Evolutionary conservation across 2,888 invertebrate species (phyloP), one percentile per base, ranked within the genome.

Genomic region (Ichneumoninae sp.): DNA sequence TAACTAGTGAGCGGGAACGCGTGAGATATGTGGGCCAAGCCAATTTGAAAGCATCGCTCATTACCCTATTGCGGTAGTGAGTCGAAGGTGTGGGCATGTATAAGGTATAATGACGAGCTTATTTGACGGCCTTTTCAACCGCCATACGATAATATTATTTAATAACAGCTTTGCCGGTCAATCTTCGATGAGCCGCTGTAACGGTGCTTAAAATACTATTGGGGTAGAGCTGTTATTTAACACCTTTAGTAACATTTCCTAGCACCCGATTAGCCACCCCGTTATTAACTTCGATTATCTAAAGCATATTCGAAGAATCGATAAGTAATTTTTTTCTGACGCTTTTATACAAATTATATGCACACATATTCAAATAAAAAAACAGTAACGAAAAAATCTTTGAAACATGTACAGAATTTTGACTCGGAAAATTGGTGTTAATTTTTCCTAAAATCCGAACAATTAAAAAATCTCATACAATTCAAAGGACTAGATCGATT

Each of bases 11-110:
- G 19, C 30, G 54, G 0, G 30, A 63, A 33, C 10, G 19, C 33
- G 65, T 19, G 75, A 8, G 50, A 65, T 75, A 75, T 75, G 75
- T 75, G 75, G 75, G 65, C 65, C 75, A 65, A 75, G 50, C 65
- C 75, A 75, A 63, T 75, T 75, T 75, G 33, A 65, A 50, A 33
- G 75, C 33, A 75, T 75, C 65, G 63, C 63, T 63, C 63, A 33
- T 63, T 30, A 63, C 63, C 33, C 30, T 1, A 30, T 13, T 30
- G n/a, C 7, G 7, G n/a, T 63, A 30, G 16, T 4, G 63, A 63
- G 63, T 33, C 50, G 52, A 52, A 52, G 50, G 26, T 69, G 50
- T 52, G 33, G 26, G 5, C 26, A 26, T 69, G 50, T 50, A 26
- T 69, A 30, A 22, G 52, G 3, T 6, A 10, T 30, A n/a, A 69